Conservation (phyloP, 2,888 invertebrate species). For the Drosophila engyochracea region DNA sequence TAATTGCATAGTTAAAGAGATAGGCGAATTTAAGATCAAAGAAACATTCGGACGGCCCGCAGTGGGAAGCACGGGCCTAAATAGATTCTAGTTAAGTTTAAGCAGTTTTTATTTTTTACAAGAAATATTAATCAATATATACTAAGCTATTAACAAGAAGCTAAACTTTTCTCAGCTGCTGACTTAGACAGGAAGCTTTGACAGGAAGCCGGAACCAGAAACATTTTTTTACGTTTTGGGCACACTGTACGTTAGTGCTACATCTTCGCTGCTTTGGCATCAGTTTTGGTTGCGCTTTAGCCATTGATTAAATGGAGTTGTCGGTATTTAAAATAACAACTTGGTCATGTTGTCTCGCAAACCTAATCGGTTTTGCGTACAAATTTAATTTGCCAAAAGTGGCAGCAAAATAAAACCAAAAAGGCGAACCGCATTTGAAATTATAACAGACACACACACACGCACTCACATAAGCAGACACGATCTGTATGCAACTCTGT, state of each 20-base stretch:
- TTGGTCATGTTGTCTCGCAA: constrained; percentile 72
- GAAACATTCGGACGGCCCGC: neutral
- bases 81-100: neutral
- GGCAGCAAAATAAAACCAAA: constrained; percentile 78
- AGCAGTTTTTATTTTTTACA: neutral
- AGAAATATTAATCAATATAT: neutral
- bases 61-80: neutral
- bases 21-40: neutral
- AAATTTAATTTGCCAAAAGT: constrained; percentile 82
- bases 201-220: neutral
- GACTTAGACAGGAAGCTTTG: constrained; percentile 7
- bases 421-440: constrained; percentile 76
- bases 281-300: constrained; percentile 50
- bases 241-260: constrained; percentile 25
- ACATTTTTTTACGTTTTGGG: neutral
- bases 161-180: neutral
- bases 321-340: constrained; percentile 82
- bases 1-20: neutral
- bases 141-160: neutral
- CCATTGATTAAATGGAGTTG: constrained; percentile 80
- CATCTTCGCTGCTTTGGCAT: constrained; percentile 27
- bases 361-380: constrained; percentile 81
- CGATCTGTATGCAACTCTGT: constrained; percentile 44
- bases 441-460: constrained; percentile 70
- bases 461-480: constrained; percentile 26